Base-by-base conservation (phyloP, 2,888 invertebrate genomes). In the Ophion costatus region DNA sequence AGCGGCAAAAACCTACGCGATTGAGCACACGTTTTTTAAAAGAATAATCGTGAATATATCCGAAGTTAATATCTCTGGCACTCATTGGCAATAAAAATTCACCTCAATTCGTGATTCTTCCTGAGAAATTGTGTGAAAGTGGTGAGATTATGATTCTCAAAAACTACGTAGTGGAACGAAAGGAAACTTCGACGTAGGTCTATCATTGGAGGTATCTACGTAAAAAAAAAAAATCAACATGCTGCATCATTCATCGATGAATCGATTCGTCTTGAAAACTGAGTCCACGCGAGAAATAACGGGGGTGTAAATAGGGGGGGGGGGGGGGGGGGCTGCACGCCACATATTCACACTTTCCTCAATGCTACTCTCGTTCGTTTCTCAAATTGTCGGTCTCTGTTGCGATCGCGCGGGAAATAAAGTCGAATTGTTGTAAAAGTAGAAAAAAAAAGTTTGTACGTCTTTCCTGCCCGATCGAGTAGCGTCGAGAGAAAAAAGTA, bases 351-450 rank as follows among this genome's bases (percentile, higher is more conserved):
- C 56, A 59, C 57, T 57, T 71, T 59, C 71, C 57, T 51, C 17
- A 57, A 71, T 67, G 14, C 67, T 42, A 42, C 20, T 2, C 29
- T 42, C 29, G 17, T 22, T 77, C 57, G n/a, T 14, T 17, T 67
- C 24, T 22, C 20, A 59, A 70, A 61, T 57, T 11, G 73, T 59
- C 51, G 14, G 73, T 59, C 51, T 71, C 82, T 61, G 64, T 70
- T 77, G 66, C 76, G 78, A 81, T 80, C 63, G 76, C 79, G 79
- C 81, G 80, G 79, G 67, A 63, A 78, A 80, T 66, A 69, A 51
- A 51, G 20, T 42, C 42, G 61, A 7, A 9, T 51, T 70, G 22
- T 71, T 61, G 33, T 38, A 33, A 29, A 57, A 73, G 38, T 73
- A 59, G 33, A 22, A 38, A 73, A 59, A 33, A 38, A 59, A 38